Base-by-base conservation (phyloP, 2,888 invertebrate genomes). In the Agrochola circellaris region DNA sequence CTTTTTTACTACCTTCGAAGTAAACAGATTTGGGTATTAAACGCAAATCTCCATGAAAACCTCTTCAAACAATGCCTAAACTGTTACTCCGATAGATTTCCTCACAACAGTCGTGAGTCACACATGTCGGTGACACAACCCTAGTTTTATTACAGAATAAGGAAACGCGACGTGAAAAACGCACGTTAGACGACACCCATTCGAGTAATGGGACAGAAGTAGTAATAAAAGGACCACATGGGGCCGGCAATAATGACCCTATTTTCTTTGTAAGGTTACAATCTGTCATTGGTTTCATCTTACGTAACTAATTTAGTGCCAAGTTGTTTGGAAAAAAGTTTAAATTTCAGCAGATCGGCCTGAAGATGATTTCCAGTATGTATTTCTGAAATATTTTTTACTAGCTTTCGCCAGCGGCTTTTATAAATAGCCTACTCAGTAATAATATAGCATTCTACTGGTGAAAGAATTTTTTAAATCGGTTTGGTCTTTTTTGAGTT, bases 141-240 rank as follows among this genome's bases (percentile, higher is more conserved):
- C 56, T 79, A 78, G 73, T 88, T 87, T 88, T 87, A 88, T 83
- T 79, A 76, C 76, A 74, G 45, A 71, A 83, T 80, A 87, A 81
- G 83, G 82, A 76, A 84, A 86, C 69, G 69, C 78, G 64, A 88
- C 89, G 87, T 88, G 82, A 83, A 73, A 79, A 87, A 87, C 82
- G 84, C 73, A 87, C 81, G 80, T 83, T 76, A 82, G 74, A 26
- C 58, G 73, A 77, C 64, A 75, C 85, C 79, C 85, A 83, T 79
- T 80, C 79, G 45, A 60, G 80, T 87, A 85, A 88, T 85, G 82
- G 85, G 74, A 74, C 70, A 77, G 74, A 85, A 85, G 85, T 74
- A 81, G 82, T 73, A 79, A 87, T 88, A 88, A 88, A 88, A 75
- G 65, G 75, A 77, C 84, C 88, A 71, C 86, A 82, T 73, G 78